phyloP scores from a whole-genome alignment of 2,113 vertebrate genomes.

The Apeltes quadracus region DNA sequence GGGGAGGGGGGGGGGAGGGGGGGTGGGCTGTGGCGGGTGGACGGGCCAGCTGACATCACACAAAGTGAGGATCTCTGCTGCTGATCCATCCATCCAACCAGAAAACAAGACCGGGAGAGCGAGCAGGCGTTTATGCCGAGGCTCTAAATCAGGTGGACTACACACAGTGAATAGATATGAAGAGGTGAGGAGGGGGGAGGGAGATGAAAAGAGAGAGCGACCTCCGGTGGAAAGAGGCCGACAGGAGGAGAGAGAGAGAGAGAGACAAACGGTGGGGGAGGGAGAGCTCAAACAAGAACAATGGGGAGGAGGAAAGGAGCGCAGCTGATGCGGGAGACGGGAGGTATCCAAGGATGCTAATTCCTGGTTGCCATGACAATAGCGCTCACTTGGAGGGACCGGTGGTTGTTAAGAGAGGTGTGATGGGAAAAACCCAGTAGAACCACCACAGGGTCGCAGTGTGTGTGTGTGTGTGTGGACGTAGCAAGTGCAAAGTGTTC shows the following conservation, averaged over 20 bases:
- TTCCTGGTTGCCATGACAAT: conserved; percentile 73
- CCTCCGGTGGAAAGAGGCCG: not conserved
- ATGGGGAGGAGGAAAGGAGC: conserved; percentile 39
- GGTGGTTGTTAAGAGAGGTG: too few relatives aligned
- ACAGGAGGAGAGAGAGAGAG: not conserved
- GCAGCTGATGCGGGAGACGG: conserved; percentile 29
- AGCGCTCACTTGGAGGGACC: conserved; percentile 19
- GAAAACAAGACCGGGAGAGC: conserved; percentile 5
- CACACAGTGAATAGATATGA: conserved; percentile 15
- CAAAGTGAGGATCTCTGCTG: too few relatives aligned
- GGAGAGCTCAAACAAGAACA: conserved; percentile 17
- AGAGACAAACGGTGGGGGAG: not conserved
- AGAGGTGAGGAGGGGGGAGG: not conserved
- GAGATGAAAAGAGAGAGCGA: not conserved
- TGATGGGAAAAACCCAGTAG: conserved; percentile 13
- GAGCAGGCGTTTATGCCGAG: conserved; percentile 12
- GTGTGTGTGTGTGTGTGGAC: conserved; percentile 7
- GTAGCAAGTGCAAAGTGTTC: not conserved
- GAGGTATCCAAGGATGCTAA: conserved; percentile 58
- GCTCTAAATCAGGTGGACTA: conserved; percentile 25
- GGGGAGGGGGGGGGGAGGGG: too few relatives aligned
- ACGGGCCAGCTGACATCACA: too few relatives aligned
- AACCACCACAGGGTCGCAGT: conserved; percentile 22
- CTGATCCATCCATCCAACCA: too few relatives aligned
- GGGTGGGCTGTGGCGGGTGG: too few relatives aligned